phyloP scores from a whole-genome alignment of 2,113 vertebrate genomes.

The Ceyx melanurus region DNA sequence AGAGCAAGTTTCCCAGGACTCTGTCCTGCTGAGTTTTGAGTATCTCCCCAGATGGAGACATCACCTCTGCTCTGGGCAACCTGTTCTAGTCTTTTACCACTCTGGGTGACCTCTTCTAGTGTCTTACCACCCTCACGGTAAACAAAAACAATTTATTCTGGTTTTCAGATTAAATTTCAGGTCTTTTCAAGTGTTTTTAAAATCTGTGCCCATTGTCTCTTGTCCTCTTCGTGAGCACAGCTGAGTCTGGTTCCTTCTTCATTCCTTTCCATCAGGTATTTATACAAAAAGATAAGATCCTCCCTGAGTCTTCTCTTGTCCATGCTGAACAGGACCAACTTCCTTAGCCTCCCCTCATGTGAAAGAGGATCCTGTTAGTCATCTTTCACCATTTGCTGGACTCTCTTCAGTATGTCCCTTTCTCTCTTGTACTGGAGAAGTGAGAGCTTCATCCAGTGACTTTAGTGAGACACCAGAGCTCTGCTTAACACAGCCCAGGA shows the following conservation, averaged over 20 bases:
- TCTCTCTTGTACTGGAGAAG: neutral
- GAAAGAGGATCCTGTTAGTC: neutral
- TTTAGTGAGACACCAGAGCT: neutral
- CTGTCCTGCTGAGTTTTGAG: neutral
- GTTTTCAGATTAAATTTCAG: neutral
- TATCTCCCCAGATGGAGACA: neutral
- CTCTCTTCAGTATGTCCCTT: neutral
- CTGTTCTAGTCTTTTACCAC: neutral
- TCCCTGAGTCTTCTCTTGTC: neutral
- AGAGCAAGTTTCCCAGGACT: neutral
- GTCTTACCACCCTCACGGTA: neutral
- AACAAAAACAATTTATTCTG: neutral
- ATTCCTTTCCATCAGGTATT: neutral
- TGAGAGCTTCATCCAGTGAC: accelerated
- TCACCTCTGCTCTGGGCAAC: neutral
- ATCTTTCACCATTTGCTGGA: neutral
- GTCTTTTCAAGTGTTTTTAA: neutral
- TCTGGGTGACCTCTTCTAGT: neutral
- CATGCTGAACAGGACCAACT: neutral
- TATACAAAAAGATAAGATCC: neutral
- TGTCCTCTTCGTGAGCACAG: neutral
- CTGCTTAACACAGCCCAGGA: neutral
- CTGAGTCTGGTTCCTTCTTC: neutral
- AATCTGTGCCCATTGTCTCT: neutral
- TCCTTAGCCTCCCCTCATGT: neutral